Evolutionary conservation across 2,888 invertebrate species (phyloP), one percentile per base, ranked within the genome.

Genomic region (Caradrina clavipalpis): DNA sequence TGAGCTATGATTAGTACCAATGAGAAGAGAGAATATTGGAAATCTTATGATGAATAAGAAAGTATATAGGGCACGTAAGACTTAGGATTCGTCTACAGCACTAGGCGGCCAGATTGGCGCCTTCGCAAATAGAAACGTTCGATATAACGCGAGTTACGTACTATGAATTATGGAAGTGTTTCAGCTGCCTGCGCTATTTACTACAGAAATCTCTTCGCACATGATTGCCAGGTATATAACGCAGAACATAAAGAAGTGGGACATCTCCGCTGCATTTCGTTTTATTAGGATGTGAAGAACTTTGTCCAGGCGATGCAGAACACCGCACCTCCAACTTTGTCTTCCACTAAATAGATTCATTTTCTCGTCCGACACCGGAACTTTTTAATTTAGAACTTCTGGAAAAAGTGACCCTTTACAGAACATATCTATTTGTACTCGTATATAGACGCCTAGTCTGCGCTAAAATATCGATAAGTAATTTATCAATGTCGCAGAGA

Each of bases 311-410:
- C 61, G 59, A 69, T 57, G 60, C 64, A 68, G 69, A 63, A 67
- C 69, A 56, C 57, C 42, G 72, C 76, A 73, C 68, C 79, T 45
- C 75, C 73, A 89, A 88, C 87, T 89, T 89, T 76, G 81, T 79
- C 83, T 78, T 82, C 61, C 65, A 76, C 82, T 84, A 88, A 88
- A 87, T 84, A 86, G 78, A 88, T 85, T 87, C 76, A 85, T 88
- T 87, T 86, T 76, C 72, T 73, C 70, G 73, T 67, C 74, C 66
- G 68, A 82, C 78, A 81, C 67, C 66, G 58, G 42, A 88, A 89
- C 88, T 88, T 90, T 89, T 88, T 86, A 85, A 89, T 86, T 85
- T 78, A 64, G 73, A 86, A 84, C 73, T 84, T 85, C 73, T 62
- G 39, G 58, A 81, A 77, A 66, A 69, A 50, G 10, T 42, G 60